Percentiles rank a stretch among this genome's conserved stretches.
phyloP scores from a whole-genome alignment of 2,113 vertebrate genomes.

The Chascanopsetta lugubris region DNA sequence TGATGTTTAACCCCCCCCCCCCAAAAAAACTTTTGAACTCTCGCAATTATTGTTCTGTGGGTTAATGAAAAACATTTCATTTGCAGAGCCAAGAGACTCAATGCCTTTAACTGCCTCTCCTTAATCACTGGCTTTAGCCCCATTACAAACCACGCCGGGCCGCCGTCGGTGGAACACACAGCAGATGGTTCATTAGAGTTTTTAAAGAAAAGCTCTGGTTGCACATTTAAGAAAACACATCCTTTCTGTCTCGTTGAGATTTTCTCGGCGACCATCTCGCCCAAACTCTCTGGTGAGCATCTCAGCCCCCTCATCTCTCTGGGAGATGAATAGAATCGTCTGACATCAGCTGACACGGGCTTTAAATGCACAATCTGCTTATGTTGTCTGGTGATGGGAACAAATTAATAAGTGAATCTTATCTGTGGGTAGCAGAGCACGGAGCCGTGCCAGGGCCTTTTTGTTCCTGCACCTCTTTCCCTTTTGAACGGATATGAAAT shows the following conservation, averaged over 20 bases:
- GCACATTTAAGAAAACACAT: conserved; percentile 58
- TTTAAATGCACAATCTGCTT: conserved; percentile 70
- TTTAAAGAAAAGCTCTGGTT: conserved; percentile 60
- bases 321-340: conserved; percentile 51
- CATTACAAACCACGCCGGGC: conserved; percentile 58
- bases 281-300: conserved; percentile 51
- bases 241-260: conserved; percentile 33
- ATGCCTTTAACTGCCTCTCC: conserved; percentile 12
- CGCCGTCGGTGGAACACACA: conserved; percentile 52
- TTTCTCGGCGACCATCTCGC: conserved; percentile 45
- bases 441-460: conserved; percentile 51
- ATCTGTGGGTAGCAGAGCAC: conserved; percentile 66
- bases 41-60: background rate
- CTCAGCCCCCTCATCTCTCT: conserved; percentile 57
- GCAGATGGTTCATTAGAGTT: conserved; percentile 75
- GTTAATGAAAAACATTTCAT: background rate
- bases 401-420: conserved; percentile 73
- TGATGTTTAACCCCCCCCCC: no score
- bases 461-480: conserved; percentile 51
- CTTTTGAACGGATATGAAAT: conserved; percentile 58
- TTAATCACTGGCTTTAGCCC: conserved; percentile 64
- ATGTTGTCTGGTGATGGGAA: conserved; percentile 54
- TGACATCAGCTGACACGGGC: conserved; percentile 63
- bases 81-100: background rate
- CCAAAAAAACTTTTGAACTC: background rate